A percentile compares a stretch with the other conserved stretches of the same genome.
These are phyloP conservation scores for Hirtodrosophila histrioides DNA, from an alignment of 2,888 invertebrate species.

Conservation along the genomic window DNA sequence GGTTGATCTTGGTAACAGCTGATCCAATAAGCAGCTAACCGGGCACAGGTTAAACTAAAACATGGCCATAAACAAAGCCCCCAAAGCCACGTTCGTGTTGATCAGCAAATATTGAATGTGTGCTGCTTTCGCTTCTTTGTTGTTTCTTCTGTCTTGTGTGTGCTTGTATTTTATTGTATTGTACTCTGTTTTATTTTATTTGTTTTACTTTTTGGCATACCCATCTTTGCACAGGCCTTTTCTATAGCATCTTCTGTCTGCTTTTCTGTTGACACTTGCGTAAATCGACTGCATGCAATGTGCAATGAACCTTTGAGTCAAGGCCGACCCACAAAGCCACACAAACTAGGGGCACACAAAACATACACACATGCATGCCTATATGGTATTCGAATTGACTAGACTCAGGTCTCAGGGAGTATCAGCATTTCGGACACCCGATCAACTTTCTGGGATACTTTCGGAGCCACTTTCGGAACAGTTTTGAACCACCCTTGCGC, in stretches of 20 bases:
- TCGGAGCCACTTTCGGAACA: too few relatives aligned
- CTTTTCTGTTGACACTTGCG: conserved; percentile 39
- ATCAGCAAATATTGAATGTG: conserved; percentile 51
- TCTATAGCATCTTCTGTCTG: conserved; percentile 1
- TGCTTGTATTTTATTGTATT: conserved; percentile 1
- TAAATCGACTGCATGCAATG: conserved; percentile 47
- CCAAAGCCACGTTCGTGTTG: conserved; percentile 20
- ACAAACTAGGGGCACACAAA: too few relatives aligned
- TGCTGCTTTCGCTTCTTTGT: conserved; percentile 19
- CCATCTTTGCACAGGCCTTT: conserved; percentile 40
- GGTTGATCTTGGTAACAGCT: conserved; percentile 31
- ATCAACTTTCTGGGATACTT: too few relatives aligned
- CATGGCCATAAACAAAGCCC: conserved; percentile 47
- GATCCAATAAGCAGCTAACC: conserved; percentile 43
- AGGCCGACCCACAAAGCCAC: conserved; percentile 15
- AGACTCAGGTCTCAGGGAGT: too few relatives aligned
- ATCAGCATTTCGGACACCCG: too few relatives aligned
- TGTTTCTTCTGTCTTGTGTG: not conserved
- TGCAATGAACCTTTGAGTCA: conserved; percentile 44
- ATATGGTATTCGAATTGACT: too few relatives aligned
- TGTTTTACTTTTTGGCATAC: conserved; percentile 20
- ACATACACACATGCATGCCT: too few relatives aligned
- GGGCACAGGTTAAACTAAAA: conserved; percentile 34
- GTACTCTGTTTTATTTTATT: conserved; percentile 30
- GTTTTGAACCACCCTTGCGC: too few relatives aligned